Percentiles rank a stretch among this genome's conserved stretches.
Conservation (phyloP, 1,140 invertebrate genomes). For the Daktulosphaira vitifoliae region DNA sequence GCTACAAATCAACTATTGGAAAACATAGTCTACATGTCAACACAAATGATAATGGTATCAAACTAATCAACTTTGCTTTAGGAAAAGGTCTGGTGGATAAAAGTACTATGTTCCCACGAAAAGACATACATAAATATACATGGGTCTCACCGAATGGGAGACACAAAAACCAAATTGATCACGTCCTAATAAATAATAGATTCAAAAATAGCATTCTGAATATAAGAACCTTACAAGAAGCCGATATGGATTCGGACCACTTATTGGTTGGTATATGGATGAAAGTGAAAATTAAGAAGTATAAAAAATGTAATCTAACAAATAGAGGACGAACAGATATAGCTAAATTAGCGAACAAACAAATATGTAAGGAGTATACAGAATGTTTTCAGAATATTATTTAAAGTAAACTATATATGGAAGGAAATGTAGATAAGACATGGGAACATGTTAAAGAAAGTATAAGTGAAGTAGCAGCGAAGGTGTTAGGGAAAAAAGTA, state of each 20-base stretch:
- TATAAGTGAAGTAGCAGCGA: neutral
- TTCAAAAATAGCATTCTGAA: neutral
- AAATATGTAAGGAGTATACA: slow-evolving; percentile 11
- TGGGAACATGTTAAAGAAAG: neutral
- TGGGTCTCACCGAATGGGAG: neutral
- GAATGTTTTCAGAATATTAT: slow-evolving; percentile 6
- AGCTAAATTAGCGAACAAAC: neutral
- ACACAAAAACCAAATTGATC: neutral
- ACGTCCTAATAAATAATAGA: neutral
- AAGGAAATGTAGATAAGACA: slow-evolving; percentile 3
- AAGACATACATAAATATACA: neutral
- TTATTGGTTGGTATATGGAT: no score
- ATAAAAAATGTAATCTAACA: slow-evolving; percentile 3
- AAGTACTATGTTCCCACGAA: neutral
- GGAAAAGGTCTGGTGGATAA: neutral
- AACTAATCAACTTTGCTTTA: slow-evolving; percentile 8
- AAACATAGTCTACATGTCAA: neutral
- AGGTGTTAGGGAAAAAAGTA: neutral
- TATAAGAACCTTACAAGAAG: neutral
- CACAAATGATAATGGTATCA: slow-evolving; percentile 4
- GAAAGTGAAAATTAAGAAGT: neutral
- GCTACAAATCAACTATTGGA: neutral
- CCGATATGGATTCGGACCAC: no score
- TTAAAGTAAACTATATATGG: neutral
- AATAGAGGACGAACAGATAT: slow-evolving; percentile 1